These are phyloP conservation scores for Alcis repandata DNA, from an alignment of 2,888 invertebrate genomes.

Conservation along the genomic window DNA sequence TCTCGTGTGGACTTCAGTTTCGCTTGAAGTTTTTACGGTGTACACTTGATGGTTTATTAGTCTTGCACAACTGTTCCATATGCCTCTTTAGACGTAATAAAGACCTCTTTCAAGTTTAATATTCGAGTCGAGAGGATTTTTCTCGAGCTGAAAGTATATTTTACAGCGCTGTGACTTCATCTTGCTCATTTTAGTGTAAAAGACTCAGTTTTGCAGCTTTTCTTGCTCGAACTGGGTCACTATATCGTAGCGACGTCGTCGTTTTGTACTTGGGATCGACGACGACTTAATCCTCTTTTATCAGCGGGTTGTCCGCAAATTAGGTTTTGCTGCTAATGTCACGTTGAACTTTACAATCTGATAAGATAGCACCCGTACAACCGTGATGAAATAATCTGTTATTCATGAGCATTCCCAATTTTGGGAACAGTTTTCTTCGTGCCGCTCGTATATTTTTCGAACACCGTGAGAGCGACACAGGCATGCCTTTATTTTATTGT, in stretches of 20 bases:
- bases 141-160: slow-evolving; percentile 25
- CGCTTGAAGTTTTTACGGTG: slow-evolving; percentile 75
- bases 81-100: slow-evolving; percentile 53
- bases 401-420: slow-evolving; percentile 3
- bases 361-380: slow-evolving; percentile 3
- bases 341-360: slow-evolving; percentile 3
- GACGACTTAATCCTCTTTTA: slow-evolving; percentile 35
- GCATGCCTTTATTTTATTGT: slow-evolving; percentile 43
- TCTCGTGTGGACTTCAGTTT: slow-evolving; percentile 65
- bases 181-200: slow-evolving; percentile 38
- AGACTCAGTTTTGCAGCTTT: slow-evolving; percentile 30
- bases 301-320: slow-evolving; percentile 30
- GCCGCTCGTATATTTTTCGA: slow-evolving; percentile 19
- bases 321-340: slow-evolving; percentile 30
- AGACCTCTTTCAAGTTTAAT: slow-evolving; percentile 52
- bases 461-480: slow-evolving; percentile 22
- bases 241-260: slow-evolving; percentile 21
- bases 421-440: slow-evolving; percentile 19
- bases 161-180: slow-evolving; percentile 29
- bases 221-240: slow-evolving; percentile 28
- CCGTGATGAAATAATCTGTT: slow-evolving; percentile 4
- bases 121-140: slow-evolving; percentile 24
- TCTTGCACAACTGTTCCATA: slow-evolving; percentile 62
- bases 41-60: slow-evolving; percentile 62
- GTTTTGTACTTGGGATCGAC: slow-evolving; percentile 2